A percentile compares a stretch with the other conserved stretches of the same genome.
Conservation (phyloP, 1,140 invertebrate genomes). For the Gonatopus flavifemur region DNA sequence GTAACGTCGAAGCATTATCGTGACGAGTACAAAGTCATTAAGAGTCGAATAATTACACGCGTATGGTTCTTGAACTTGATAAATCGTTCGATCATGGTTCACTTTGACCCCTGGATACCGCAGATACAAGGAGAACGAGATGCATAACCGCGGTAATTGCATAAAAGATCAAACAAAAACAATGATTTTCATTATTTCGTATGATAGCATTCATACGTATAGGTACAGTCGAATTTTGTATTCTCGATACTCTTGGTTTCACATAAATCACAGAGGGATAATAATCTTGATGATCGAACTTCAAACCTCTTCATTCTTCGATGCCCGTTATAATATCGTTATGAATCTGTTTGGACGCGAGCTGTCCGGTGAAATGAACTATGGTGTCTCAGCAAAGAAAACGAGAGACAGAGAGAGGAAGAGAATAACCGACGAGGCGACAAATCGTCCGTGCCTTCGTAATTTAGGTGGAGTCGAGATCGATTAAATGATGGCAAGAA, state of each 20-base stretch:
- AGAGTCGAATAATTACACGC: slow-evolving; percentile 38
- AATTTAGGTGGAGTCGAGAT: slow-evolving; percentile 38
- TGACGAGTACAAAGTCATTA: slow-evolving; percentile 39
- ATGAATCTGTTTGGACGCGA: not conserved
- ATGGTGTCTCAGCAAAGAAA: not conserved
- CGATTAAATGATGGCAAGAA: slow-evolving; percentile 45
- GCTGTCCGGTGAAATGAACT: not conserved
- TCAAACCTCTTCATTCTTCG: too few relatives aligned
- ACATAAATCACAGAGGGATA: too few relatives aligned
- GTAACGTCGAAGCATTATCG: too few relatives aligned
- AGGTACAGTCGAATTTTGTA: too few relatives aligned
- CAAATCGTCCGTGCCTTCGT: slow-evolving; percentile 14
- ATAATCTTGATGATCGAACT: too few relatives aligned
- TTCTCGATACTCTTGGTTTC: too few relatives aligned
- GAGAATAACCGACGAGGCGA: slow-evolving; percentile 21
- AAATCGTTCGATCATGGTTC: slow-evolving; percentile 39
- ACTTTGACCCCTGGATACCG: slow-evolving; percentile 26
- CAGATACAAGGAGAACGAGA: slow-evolving; percentile 11
- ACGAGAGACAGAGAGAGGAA: not conserved
- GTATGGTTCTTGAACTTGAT: slow-evolving; percentile 37
- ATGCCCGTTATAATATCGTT: too few relatives aligned
- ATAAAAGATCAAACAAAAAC: too few relatives aligned
- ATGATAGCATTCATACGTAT: too few relatives aligned
- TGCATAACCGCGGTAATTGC: not conserved
- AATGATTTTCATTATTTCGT: too few relatives aligned